A percentile compares a stretch with the other conserved stretches of the same genome.
phyloP scores from a whole-genome alignment of 2,797 vertebrate genomes.

The Epinephelus coioides region DNA sequence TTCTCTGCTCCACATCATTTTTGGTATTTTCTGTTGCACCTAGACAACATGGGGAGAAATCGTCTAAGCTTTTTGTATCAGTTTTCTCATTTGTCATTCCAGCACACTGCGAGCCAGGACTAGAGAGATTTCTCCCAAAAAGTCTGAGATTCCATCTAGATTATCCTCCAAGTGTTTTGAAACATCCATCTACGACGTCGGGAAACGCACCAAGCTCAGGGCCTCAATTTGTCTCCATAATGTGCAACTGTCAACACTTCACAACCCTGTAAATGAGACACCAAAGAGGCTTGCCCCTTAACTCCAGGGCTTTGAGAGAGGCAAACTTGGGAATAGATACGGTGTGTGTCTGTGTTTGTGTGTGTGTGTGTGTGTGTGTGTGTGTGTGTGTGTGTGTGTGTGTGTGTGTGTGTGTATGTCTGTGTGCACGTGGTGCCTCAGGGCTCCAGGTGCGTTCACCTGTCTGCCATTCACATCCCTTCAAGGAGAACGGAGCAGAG shows the following conservation, averaged over 20 bases:
- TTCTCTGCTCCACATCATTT: neutral
- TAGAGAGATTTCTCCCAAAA: conserved; percentile 22
- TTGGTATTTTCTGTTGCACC: conserved; percentile 17
- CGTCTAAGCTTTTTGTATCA: conserved; percentile 34
- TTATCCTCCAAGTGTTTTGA: conserved; percentile 53
- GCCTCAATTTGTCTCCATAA: conserved; percentile 77
- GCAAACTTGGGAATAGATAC: conserved; percentile 29
- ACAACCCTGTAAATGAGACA: conserved; percentile 59
- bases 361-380: conserved; percentile 8
- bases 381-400: conserved; percentile 7
- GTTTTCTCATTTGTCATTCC: conserved; percentile 45
- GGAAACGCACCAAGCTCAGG: conserved; percentile 47
- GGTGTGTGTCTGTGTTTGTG: neutral
- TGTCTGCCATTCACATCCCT: conserved; percentile 66
- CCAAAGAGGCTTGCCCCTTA: conserved; percentile 46
- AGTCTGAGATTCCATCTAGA: conserved; percentile 46
- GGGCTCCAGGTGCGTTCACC: conserved; percentile 78
- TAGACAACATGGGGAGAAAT: conserved; percentile 9
- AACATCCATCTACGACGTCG: conserved; percentile 52
- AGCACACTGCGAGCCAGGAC: conserved; percentile 20
- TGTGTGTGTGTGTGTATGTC: neutral
- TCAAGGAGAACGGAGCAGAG: conserved; percentile 69
- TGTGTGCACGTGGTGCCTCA: conserved; percentile 31
- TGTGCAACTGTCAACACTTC: conserved; percentile 74
- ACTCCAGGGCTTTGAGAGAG: conserved; percentile 50